phyloP scores from a whole-genome alignment of 1,140 invertebrate species.

The Luehdorfia chinensis region DNA sequence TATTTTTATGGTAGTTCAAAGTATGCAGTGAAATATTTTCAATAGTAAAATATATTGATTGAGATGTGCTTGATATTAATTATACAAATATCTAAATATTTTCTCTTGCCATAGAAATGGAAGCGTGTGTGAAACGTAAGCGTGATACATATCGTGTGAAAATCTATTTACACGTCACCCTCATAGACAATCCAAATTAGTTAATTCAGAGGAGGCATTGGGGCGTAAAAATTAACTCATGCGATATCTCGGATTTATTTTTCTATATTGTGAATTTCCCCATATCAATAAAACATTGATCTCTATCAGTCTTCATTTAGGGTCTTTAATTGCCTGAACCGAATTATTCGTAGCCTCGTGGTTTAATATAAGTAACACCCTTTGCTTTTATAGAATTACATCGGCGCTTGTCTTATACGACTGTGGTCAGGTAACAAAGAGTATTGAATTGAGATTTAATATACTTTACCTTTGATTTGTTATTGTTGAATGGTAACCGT shows the following conservation, averaged over 20 bases:
- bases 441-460: slow-evolving; percentile 51
- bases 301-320: slow-evolving; percentile 59
- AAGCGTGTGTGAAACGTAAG: neutral
- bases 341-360: neutral
- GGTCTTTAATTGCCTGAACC: neutral
- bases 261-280: slow-evolving; percentile 14
- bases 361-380: slow-evolving; percentile 33
- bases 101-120: neutral
- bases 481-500: slow-evolving; percentile 10
- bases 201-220: slow-evolving; percentile 58
- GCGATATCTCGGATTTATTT: slow-evolving; percentile 61
- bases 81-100: too few species aligned
- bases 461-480: slow-evolving; percentile 33
- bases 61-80: too few species aligned
- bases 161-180: slow-evolving; percentile 37
- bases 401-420: slow-evolving; percentile 62
- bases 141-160: slow-evolving; percentile 48
- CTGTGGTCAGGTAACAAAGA: slow-evolving; percentile 63
- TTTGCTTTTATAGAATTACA: slow-evolving; percentile 68
- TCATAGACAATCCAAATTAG: slow-evolving; percentile 40
- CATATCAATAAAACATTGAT: slow-evolving; percentile 10
- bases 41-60: too few species aligned
- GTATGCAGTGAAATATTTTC: too few species aligned
- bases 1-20: too few species aligned
- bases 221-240: slow-evolving; percentile 70